phyloP scores from a whole-genome alignment of 2,113 vertebrate genomes.

The Daphoenositta chrysoptera region DNA sequence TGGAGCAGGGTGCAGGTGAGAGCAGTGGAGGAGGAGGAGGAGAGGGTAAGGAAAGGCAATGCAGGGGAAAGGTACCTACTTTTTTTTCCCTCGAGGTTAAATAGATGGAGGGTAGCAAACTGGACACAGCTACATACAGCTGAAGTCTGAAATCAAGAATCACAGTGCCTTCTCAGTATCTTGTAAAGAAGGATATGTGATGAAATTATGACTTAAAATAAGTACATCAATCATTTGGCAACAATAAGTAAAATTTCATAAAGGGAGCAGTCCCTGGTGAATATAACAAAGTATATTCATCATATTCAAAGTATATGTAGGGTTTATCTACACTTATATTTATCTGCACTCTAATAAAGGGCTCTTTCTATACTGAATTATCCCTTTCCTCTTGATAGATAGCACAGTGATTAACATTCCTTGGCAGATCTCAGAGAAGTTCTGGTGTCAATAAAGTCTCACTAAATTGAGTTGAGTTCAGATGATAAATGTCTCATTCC shows the following conservation, averaged over 20 bases:
- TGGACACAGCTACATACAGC: not conserved
- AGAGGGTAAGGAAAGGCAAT: not conserved
- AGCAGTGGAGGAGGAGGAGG: not conserved
- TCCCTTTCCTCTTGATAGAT: conserved; percentile 29
- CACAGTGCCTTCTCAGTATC: not conserved
- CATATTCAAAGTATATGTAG: too few relatives aligned
- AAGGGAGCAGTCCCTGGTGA: not conserved
- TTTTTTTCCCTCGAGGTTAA: not conserved
- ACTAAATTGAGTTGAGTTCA: conserved; percentile 34
- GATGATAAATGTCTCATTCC: conserved; percentile 22
- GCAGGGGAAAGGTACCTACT: not conserved
- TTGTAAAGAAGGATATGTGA: not conserved
- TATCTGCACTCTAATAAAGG: conserved; percentile 11
- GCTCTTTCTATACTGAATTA: not conserved
- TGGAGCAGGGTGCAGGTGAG: not conserved
- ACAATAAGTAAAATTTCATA: not conserved
- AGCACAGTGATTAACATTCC: conserved; percentile 45
- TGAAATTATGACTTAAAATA: not conserved
- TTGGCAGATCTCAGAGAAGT: conserved; percentile 43
- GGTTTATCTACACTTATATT: conserved; percentile 17
- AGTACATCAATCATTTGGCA: not conserved
- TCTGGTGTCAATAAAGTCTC: conserved; percentile 58
- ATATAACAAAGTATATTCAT: not conserved
- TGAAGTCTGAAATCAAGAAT: not conserved
- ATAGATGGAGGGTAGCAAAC: not conserved